Evolutionary conservation across 2,113 vertebrate genomes (phyloP), one percentile per base, ranked within the genome.

Genomic region (Tragelaphus buxtoni): DNA sequence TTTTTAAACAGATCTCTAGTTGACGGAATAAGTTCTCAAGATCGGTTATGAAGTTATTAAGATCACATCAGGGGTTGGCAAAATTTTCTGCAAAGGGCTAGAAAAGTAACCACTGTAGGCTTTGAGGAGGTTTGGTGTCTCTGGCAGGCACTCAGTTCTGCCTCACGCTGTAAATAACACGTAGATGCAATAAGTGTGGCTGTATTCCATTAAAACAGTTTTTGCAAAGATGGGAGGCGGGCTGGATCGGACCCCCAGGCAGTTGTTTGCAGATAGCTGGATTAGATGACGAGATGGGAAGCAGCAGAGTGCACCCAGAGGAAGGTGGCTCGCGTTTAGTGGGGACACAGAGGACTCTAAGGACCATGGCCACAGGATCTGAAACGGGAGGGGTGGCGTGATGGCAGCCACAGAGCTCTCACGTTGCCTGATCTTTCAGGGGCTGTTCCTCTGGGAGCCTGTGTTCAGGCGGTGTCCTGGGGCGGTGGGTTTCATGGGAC

Each of bases 391-490:
- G 18, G 56, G 10, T 24, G 7, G 18, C 16, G 8, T 39, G 58
- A 39, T 24, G 30, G 7, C 32, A 39, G 42, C 9, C 4, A 4
- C 26, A 79, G n/a, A 45, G 28, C 58, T 32, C 32, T 63, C 30
- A 24, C 12, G 0, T 35, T 16, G 26, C 47, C 72, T 51, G 9
- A 28, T 65, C 74, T 88, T 32, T 42, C 49, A 65, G 65, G 20
- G 49, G 24, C 60, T 35, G 14, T 3, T 28, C 39, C 47, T 47
- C 2, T 18, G 39, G 61, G 2, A 35, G 45, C n/a, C 1, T 0
- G 0, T 10, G 35, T 51, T 65, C 47, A 49, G 26, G 32, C 0
- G 0, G 30, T 20, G 0, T 76, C 7, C 53, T 72, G 35, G n/a
- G 10, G 30, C 0, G 0, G 20, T n/a, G 72, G 49, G 22, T 65